Evolutionary conservation across 2,113 vertebrate species (phyloP).

Genomic region (Calidris pugnax): DNA sequence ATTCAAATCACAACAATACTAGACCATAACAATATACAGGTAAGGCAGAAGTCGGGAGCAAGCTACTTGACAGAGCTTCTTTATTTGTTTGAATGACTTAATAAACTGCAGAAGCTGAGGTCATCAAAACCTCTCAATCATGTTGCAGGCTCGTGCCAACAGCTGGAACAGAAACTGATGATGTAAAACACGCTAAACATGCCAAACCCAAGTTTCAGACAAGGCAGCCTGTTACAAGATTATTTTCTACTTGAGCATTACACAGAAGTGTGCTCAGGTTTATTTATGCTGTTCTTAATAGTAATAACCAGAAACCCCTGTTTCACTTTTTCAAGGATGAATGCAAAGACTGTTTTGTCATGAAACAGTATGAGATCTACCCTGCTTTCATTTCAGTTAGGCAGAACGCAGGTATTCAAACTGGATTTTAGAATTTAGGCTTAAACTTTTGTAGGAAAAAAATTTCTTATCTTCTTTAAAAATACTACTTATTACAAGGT

Average conservation of each 20-base stretch:
- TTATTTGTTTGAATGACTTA: slow-evolving; percentile 56
- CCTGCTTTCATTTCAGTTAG: not conserved
- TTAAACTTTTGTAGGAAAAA: not conserved
- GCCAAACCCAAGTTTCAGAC: slow-evolving; percentile 34
- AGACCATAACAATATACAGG: slow-evolving; percentile 23
- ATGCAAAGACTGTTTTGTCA: slow-evolving; percentile 9
- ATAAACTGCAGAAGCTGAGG: slow-evolving; percentile 53
- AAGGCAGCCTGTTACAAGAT: slow-evolving; percentile 5
- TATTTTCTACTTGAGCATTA: slow-evolving; percentile 41
- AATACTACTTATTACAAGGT: not conserved
- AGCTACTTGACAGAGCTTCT: slow-evolving; percentile 29
- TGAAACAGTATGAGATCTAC: not conserved
- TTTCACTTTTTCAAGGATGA: not conserved
- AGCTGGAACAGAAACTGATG: slow-evolving; percentile 53
- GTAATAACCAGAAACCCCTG: not conserved
- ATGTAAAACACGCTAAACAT: slow-evolving; percentile 50
- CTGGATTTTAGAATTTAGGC: not conserved
- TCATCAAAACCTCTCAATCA: slow-evolving; percentile 60
- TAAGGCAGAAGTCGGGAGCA: not conserved
- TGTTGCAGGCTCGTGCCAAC: slow-evolving; percentile 20
- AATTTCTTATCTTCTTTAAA: not conserved
- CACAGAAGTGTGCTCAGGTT: not conserved
- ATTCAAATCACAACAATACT: not conserved
- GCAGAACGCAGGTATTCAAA: not conserved
- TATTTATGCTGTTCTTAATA: slow-evolving; percentile 34